These are phyloP conservation scores for Mythimna ferrago DNA, from an alignment of 2,888 invertebrate species.

Conservation along the genomic window DNA sequence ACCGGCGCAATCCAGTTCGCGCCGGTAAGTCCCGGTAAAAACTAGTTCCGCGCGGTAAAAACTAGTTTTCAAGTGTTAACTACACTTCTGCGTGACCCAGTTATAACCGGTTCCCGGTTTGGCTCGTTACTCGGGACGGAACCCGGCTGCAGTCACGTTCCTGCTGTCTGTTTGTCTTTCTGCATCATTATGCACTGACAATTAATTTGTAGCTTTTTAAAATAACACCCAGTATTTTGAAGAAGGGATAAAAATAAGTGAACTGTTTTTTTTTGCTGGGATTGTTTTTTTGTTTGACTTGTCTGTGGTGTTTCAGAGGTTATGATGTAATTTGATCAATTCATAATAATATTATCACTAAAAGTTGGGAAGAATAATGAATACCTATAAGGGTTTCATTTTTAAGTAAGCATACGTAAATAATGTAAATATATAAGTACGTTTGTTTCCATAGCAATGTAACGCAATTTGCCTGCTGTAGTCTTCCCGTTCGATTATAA, in stretches of 20 bases:
- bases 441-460: too few relatives aligned
- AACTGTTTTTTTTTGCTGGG: neutral
- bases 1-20: conserved; percentile 39
- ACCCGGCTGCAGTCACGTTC: conserved; percentile 70
- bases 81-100: conserved; percentile 70
- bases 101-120: conserved; percentile 67
- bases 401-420: too few relatives aligned
- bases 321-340: neutral
- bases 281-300: neutral
- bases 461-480: too few relatives aligned
- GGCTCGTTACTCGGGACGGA: conserved; percentile 69
- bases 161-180: conserved; percentile 63
- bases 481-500: too few relatives aligned
- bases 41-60: conserved; percentile 60
- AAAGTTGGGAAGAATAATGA: too few relatives aligned
- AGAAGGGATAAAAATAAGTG: neutral
- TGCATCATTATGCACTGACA: conserved; percentile 65
- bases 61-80: conserved; percentile 66
- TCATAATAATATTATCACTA: too few relatives aligned
- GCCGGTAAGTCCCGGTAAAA: conserved; percentile 61
- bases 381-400: too few relatives aligned
- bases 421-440: too few relatives aligned
- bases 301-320: neutral
- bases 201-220: conserved; percentile 65
- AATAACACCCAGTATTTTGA: conserved; percentile 15